These are phyloP conservation scores for Trisateles emortualis DNA, from an alignment of 2,888 invertebrate genomes.

Conservation along the genomic window DNA sequence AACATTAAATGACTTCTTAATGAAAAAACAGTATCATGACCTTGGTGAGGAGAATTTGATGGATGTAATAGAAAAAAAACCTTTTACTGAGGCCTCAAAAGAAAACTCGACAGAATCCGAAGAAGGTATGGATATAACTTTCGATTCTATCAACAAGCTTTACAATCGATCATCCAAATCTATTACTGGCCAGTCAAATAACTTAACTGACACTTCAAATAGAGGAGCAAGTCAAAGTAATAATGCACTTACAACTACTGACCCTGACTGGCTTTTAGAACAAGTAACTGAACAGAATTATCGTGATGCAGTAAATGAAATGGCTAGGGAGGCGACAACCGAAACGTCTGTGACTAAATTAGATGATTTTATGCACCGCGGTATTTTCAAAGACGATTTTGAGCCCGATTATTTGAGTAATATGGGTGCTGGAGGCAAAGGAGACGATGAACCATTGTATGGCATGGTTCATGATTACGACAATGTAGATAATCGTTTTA, in stretches of 20 bases:
- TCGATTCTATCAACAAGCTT: conserved; percentile 71
- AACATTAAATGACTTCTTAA: conserved; percentile 52
- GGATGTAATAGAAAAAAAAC: conserved; percentile 54
- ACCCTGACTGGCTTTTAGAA: conserved; percentile 77
- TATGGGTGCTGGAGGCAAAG: conserved; percentile 61
- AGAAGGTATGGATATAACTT: conserved; percentile 68
- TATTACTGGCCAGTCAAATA: conserved; percentile 47
- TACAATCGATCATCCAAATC: conserved; percentile 76
- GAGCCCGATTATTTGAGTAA: conserved; percentile 78
- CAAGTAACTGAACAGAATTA: conserved; percentile 71
- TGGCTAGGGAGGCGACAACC: conserved; percentile 63
- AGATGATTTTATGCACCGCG: conserved; percentile 66
- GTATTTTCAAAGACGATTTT: conserved; percentile 69
- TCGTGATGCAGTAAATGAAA: conserved; percentile 64
- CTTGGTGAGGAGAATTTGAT: conserved; percentile 57
- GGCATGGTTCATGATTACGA: conserved; percentile 75
- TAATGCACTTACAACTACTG: conserved; percentile 51
- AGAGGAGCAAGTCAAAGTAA: conserved; percentile 36
- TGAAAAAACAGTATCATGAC: conserved; percentile 49
- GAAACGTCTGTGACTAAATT: conserved; percentile 59
- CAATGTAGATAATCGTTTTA: conserved; percentile 69
- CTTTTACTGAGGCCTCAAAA: conserved; percentile 12
- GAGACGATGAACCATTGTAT: conserved; percentile 65
- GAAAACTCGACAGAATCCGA: conserved; percentile 53
- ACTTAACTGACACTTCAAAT: neutral